phyloP scores from a whole-genome alignment of 2,797 vertebrate species.

The Macroramphosus scolopax region DNA sequence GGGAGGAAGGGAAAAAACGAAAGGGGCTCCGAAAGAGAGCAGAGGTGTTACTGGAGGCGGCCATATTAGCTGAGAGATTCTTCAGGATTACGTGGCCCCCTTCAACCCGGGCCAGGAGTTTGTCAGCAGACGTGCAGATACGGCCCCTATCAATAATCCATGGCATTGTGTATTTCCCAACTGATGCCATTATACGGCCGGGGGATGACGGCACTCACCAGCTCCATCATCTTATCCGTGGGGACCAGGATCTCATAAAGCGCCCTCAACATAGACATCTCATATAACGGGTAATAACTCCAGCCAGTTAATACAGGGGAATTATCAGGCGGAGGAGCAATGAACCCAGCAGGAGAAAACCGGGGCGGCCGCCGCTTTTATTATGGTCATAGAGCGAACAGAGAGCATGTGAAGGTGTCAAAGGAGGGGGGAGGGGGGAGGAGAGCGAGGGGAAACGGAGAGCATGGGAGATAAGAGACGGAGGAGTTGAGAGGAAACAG shows the following conservation, averaged over 20 bases:
- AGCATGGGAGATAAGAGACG: slow-evolving; percentile 38
- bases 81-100: slow-evolving; percentile 84
- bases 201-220: slow-evolving; percentile 86
- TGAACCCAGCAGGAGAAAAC: slow-evolving; percentile 73
- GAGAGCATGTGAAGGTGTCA: slow-evolving; percentile 11
- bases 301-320: slow-evolving; percentile 82
- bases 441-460: slow-evolving; percentile 29
- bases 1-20: slow-evolving; percentile 59
- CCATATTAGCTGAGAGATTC: slow-evolving; percentile 83
- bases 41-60: slow-evolving; percentile 65
- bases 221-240: slow-evolving; percentile 87
- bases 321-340: slow-evolving; percentile 80
- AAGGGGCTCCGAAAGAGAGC: slow-evolving; percentile 63
- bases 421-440: slow-evolving; percentile 23
- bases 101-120: slow-evolving; percentile 83
- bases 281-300: slow-evolving; percentile 90
- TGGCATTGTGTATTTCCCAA: slow-evolving; percentile 90
- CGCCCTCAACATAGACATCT: slow-evolving; percentile 89
- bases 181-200: slow-evolving; percentile 86
- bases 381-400: slow-evolving; percentile 41
- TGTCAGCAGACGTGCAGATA: slow-evolving; percentile 89
- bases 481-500: slow-evolving; percentile 29
- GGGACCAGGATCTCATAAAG: slow-evolving; percentile 96
- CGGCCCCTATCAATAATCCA: slow-evolving; percentile 94
- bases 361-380: slow-evolving; percentile 30